A percentile compares a stretch with the other conserved stretches of the same genome.
phyloP scores from a whole-genome alignment of 2,797 vertebrate species.

The Hippopotamyrus pictus region DNA sequence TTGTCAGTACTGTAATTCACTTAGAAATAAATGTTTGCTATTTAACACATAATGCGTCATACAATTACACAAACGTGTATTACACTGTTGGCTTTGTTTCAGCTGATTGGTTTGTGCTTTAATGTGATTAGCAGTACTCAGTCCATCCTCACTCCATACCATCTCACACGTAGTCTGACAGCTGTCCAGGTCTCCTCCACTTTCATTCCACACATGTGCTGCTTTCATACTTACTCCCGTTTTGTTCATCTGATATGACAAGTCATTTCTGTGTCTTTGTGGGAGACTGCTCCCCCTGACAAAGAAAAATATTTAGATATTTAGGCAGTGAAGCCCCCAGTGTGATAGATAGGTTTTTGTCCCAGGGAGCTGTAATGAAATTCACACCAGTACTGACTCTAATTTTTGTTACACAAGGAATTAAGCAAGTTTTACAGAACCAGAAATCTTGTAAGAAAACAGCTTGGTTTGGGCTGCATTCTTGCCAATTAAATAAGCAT shows the following conservation, averaged over 20 bases:
- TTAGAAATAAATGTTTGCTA: background rate
- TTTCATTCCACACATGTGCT: background rate
- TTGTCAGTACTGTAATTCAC: background rate
- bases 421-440: background rate
- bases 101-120: background rate
- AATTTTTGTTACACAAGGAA: background rate
- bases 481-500: conserved; percentile 16
- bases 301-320: background rate
- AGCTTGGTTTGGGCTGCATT: conserved; percentile 13
- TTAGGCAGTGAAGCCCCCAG: background rate
- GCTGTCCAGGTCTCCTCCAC: background rate
- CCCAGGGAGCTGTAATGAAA: background rate
- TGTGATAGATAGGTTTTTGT: background rate
- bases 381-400: background rate
- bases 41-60: background rate
- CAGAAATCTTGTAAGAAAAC: background rate
- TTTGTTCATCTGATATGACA: background rate
- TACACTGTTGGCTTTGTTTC: background rate
- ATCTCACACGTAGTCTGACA: background rate
- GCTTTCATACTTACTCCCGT: background rate
- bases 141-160: background rate
- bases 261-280: background rate
- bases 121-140: background rate
- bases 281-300: background rate
- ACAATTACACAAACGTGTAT: background rate